phyloP scores from a whole-genome alignment of 2,797 vertebrate species.

The Coregonus sp. region DNA sequence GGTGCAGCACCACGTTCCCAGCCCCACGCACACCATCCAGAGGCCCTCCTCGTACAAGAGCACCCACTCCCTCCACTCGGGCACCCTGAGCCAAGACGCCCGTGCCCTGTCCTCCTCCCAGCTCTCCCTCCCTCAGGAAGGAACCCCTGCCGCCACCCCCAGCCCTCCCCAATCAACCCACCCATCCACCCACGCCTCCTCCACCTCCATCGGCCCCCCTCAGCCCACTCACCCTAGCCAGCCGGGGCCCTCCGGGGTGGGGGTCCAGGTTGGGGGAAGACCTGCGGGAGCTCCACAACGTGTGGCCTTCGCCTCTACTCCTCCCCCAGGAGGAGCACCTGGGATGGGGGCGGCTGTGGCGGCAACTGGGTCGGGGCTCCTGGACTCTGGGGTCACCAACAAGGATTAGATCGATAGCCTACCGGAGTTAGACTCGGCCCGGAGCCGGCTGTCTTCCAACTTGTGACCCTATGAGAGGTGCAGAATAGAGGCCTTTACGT shows the following conservation, averaged over 20 bases:
- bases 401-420: constrained; percentile 87
- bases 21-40: constrained; percentile 77
- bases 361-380: constrained; percentile 70
- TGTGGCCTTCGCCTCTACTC: constrained; percentile 73
- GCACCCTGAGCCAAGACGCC: constrained; percentile 84
- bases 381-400: constrained; percentile 79
- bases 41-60: constrained; percentile 86
- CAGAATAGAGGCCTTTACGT: constrained; percentile 74
- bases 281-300: constrained; percentile 57
- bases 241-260: constrained; percentile 72
- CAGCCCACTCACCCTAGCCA: constrained; percentile 67
- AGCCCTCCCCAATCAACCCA: constrained; percentile 78
- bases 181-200: constrained; percentile 81
- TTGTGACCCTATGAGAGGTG: constrained; percentile 88
- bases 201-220: constrained; percentile 76
- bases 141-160: constrained; percentile 64
- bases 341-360: constrained; percentile 61
- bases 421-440: constrained; percentile 89
- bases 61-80: constrained; percentile 79
- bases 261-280: constrained; percentile 58
- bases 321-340: constrained; percentile 69
- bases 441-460: constrained; percentile 95
- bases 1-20: constrained; percentile 85
- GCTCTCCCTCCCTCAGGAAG: constrained; percentile 84
- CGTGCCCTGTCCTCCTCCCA: constrained; percentile 89